Base-by-base conservation (phyloP, 2,888 invertebrate genomes). In the Scaptomyza tumidula region DNA sequence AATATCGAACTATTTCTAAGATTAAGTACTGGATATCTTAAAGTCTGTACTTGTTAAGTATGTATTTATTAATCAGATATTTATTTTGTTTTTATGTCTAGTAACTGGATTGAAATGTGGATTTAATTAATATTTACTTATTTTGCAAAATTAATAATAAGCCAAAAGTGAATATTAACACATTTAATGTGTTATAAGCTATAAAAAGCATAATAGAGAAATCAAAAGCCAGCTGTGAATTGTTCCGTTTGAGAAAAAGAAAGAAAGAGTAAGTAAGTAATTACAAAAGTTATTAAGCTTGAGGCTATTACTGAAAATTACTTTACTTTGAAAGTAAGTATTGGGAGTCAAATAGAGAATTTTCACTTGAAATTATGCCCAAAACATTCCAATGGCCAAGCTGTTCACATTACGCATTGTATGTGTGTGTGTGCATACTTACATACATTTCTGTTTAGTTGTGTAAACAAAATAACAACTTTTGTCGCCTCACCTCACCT, bases 401-500 rank as follows among this genome's bases (percentile, higher is more conserved):
- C 53, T 24, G 50, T 24, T 66, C 66, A 69, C 75, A 77, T 77
- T 78, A 77, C 67, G 74, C 74, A 78, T 72, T 68, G 33, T 31
- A 63, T 71, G 70, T 62, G 29, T 31, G 37, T 39, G n/a, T 14
- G 4, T 41, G 41, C 16, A 10, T 41, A 41, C 41, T 52, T 52
- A 37, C 24, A 37, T 49, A 39, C 39, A 31, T 52, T 63, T 58
- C 33, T 78, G 82, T 86, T 86, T 86, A 81, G 71, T 69, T 65
- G 73, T 61, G 76, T 86, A 88, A 85, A 86, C 74, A 78, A 75
- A 76, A 73, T 71, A 41, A 41, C 41, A 41, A 41, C 41, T 75
- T 77, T 71, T 73, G 78, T 78, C 78, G 80, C 78, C 69, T 73
- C 59, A 46, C 61, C 62, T 80, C 75, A 79, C 75, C 68, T 75